Conservation (phyloP, 2,113 vertebrate genomes). For the Equus quagga region DNA sequence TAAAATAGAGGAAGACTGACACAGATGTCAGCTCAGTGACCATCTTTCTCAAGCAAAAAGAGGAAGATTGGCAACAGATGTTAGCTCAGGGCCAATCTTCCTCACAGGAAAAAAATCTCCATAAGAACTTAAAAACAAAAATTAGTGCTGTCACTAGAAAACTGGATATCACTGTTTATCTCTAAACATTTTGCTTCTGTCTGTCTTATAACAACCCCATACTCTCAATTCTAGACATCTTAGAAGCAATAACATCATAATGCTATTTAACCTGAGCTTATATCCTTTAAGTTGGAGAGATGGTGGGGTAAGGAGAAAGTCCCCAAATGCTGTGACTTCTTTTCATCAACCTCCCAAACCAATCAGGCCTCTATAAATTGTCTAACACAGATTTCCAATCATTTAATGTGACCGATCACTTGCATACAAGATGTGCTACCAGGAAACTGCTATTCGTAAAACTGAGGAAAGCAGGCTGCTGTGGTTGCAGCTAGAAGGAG, state of each 20-base stretch:
- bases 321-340: not conserved
- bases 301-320: not conserved
- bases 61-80: too few relatives aligned
- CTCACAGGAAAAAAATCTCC: too few relatives aligned
- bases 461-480: not conserved
- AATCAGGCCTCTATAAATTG: not conserved
- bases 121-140: not conserved
- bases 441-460: not conserved
- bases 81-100: too few relatives aligned
- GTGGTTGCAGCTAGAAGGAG: not conserved
- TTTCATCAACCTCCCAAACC: not conserved
- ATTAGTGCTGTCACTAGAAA: not conserved
- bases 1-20: too few relatives aligned
- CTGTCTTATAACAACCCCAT: not conserved
- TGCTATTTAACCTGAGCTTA: not conserved
- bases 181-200: not conserved
- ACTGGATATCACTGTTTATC: not conserved
- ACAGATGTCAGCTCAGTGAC: too few relatives aligned
- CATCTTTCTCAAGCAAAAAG: too few relatives aligned
- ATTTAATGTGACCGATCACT: not conserved
- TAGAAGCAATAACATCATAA: not conserved
- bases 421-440: not conserved
- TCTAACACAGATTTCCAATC: not conserved
- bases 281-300: not conserved
- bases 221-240: not conserved